A percentile compares a stretch with the other conserved stretches of the same genome.
Evolutionary conservation across 1,140 invertebrate species (phyloP).

Genomic region (Hydropsyche tenuis): DNA sequence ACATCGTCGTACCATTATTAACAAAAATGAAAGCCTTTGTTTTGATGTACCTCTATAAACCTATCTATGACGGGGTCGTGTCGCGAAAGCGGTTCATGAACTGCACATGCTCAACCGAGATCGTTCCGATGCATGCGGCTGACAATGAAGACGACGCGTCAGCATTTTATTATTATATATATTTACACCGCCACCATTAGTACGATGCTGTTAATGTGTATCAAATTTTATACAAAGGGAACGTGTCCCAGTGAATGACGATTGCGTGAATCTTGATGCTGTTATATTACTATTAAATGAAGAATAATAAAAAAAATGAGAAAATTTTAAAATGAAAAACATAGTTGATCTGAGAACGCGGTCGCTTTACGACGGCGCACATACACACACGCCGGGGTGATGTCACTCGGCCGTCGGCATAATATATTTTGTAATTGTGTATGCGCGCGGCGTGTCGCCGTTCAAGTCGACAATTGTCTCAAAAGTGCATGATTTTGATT

Average conservation of each 20-base stretch:
- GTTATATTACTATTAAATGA: conserved; percentile 1
- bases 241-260: conserved; percentile 37
- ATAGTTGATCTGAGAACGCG: neutral
- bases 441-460: conserved; percentile 31
- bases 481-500: conserved; percentile 28
- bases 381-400: conserved; percentile 22
- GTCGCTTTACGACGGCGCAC: conserved; percentile 6
- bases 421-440: conserved; percentile 45
- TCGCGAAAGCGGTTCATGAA: neutral
- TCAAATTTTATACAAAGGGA: conserved; percentile 48
- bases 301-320: conserved; percentile 19
- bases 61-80: conserved; percentile 20
- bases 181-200: conserved; percentile 45
- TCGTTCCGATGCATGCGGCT: conserved; percentile 15
- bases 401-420: too few relatives aligned
- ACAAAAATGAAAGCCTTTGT: conserved; percentile 35
- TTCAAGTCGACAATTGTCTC: conserved; percentile 30
- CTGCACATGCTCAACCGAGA: too few relatives aligned
- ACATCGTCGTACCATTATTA: conserved; percentile 31
- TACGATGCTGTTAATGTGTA: conserved; percentile 45
- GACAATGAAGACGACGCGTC: conserved; percentile 41
- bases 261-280: conserved; percentile 34
- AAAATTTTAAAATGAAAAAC: conserved; percentile 24
- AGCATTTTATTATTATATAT: conserved; percentile 36
- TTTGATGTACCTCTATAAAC: conserved; percentile 32